Conservation (phyloP, 2,113 vertebrate genomes). For the Atractosteus spatula region DNA sequence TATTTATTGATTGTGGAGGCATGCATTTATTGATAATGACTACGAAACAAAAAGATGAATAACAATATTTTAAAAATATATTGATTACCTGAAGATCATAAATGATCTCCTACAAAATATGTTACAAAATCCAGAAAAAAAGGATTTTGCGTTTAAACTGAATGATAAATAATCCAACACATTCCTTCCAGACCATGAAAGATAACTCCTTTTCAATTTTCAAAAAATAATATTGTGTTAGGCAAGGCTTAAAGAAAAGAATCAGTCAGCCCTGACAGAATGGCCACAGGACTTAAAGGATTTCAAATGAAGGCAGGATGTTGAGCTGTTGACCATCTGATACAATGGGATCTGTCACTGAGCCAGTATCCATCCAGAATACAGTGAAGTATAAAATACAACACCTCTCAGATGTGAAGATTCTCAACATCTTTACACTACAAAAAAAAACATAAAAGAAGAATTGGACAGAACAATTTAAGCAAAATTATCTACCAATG, state of each 20-base stretch:
- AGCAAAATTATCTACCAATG: too few relatives aligned
- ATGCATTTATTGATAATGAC: too few relatives aligned
- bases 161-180: slow-evolving; percentile 14
- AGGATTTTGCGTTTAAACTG: background rate
- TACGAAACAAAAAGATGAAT: too few relatives aligned
- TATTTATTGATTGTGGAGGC: too few relatives aligned
- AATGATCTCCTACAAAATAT: too few relatives aligned
- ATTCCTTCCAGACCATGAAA: slow-evolving; percentile 36
- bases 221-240: slow-evolving; percentile 18
- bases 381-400: background rate
- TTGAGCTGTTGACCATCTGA: slow-evolving; percentile 1
- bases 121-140: background rate
- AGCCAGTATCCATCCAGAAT: slow-evolving; percentile 32
- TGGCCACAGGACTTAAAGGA: background rate
- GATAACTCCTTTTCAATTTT: slow-evolving; percentile 4
- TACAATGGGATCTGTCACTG: slow-evolving; percentile 11
- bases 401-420: background rate
- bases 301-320: slow-evolving; percentile 13
- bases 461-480: too few relatives aligned
- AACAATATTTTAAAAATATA: too few relatives aligned
- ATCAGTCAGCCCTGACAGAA: slow-evolving; percentile 2
- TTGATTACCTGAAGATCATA: too few relatives aligned
- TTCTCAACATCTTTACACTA: too few relatives aligned
- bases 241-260: slow-evolving; percentile 18
- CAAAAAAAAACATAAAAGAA: too few relatives aligned